A percentile compares a stretch with the other conserved stretches of the same genome.
phyloP scores from a whole-genome alignment of 2,113 vertebrate genomes.

The Trematomus loennbergii region DNA sequence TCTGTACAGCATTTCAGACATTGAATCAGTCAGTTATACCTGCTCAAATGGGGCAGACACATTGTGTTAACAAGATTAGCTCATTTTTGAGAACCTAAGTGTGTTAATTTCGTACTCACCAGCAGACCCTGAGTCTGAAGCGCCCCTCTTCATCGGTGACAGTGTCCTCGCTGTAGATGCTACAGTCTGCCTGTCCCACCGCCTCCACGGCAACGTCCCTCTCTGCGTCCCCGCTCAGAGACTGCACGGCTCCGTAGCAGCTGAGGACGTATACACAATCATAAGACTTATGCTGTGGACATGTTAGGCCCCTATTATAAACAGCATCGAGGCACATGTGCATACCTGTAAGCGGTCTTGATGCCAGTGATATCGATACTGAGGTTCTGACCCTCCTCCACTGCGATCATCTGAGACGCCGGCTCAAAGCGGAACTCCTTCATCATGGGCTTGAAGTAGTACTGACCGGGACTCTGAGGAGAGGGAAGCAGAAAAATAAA shows the following conservation, averaged over 20 bases:
- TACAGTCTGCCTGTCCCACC: conserved; percentile 91
- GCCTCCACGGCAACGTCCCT: conserved; percentile 94
- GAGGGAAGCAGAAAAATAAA: not conserved
- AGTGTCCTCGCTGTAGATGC: conserved; percentile 95
- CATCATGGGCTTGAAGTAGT: conserved; percentile 99
- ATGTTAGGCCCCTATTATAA: not conserved
- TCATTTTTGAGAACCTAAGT: not conserved
- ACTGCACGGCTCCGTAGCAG: conserved; percentile 94
- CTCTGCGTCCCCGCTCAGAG: conserved; percentile 95
- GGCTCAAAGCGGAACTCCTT: conserved; percentile 99
- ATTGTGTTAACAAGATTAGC: not conserved
- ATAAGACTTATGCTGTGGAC: not conserved
- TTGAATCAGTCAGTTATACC: not conserved
- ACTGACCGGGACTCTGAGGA: conserved; percentile 95
- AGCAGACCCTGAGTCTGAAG: conserved; percentile 94
- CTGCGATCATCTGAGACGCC: conserved; percentile 95
- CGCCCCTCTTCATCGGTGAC: conserved; percentile 95
- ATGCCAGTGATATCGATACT: conserved; percentile 92
- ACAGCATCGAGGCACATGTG: not conserved
- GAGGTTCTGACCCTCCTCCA: conserved; percentile 95
- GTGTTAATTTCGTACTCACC: conserved; percentile 81
- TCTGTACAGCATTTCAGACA: not conserved
- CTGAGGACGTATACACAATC: conserved; percentile 70
- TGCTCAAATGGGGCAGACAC: not conserved
- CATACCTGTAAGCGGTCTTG: conserved; percentile 87